Evolutionary conservation across 2,888 invertebrate genomes (phyloP).

Genomic region (Polymixis lichenea): DNA sequence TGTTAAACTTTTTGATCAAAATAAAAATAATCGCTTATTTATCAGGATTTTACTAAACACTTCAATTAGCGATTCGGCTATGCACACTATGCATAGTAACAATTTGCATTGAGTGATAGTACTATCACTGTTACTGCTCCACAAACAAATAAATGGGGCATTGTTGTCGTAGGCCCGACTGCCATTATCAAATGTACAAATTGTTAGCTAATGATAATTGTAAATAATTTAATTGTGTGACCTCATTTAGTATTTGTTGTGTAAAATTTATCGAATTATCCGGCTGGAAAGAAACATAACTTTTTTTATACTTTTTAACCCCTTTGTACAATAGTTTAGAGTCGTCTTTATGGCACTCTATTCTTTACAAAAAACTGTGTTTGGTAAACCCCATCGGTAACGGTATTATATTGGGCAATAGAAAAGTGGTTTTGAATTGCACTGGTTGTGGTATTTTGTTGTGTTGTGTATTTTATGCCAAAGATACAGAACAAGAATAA

Average conservation of each 20-base stretch:
- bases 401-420: slow-evolving; percentile 21
- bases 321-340: neutral
- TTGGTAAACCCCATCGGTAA: slow-evolving; percentile 27
- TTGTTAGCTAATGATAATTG: slow-evolving; percentile 66
- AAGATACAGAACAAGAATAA: neutral
- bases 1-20: neutral
- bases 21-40: neutral
- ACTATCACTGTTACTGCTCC: slow-evolving; percentile 75
- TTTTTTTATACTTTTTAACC: neutral
- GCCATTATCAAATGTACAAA: slow-evolving; percentile 64
- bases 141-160: slow-evolving; percentile 75
- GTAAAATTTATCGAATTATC: slow-evolving; percentile 30
- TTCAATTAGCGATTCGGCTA: slow-evolving; percentile 85
- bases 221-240: slow-evolving; percentile 52
- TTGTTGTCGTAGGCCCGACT: slow-evolving; percentile 80
- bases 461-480: neutral
- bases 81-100: slow-evolving; percentile 79
- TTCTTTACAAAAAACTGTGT: neutral
- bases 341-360: neutral
- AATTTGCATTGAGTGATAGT: slow-evolving; percentile 87
- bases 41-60: slow-evolving; percentile 66
- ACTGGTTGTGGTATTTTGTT: slow-evolving; percentile 1
- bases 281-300: neutral
- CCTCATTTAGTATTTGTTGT: slow-evolving; percentile 26
- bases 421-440: neutral